These are phyloP conservation scores for Lepidocyrtoides sp. DNA, from an alignment of 2,888 invertebrate genomes.

Conservation along the genomic window DNA sequence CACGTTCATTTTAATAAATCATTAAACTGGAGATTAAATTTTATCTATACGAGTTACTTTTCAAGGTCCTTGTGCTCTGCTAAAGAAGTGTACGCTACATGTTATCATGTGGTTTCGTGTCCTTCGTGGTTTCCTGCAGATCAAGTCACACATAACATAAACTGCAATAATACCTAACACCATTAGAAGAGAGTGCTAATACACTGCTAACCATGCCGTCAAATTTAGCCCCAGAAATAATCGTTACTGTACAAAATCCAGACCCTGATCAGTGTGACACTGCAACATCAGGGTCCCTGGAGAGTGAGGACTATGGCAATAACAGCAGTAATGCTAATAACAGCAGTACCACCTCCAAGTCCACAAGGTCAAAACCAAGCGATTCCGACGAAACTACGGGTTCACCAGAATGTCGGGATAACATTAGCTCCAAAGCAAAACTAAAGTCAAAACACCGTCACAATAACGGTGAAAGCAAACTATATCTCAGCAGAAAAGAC, in stretches of 20 bases:
- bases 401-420: not conserved
- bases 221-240: conserved; percentile 73
- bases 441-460: conserved; percentile 24
- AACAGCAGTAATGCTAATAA: not conserved
- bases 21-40: not conserved
- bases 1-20: not conserved
- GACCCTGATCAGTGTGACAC: conserved; percentile 67
- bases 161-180: not conserved
- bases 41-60: not conserved
- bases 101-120: not conserved
- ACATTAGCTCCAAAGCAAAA: not conserved
- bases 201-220: conserved; percentile 69
- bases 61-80: not conserved
- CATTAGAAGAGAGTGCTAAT: not conserved
- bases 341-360: not conserved
- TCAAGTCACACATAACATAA: not conserved
- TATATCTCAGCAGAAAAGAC: conserved; percentile 30
- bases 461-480: not conserved
- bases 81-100: too few relatives aligned
- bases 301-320: conserved; percentile 50
- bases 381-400: not conserved
- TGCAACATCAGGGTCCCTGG: conserved; percentile 57
- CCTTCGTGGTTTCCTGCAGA: not conserved
- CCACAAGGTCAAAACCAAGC: conserved; percentile 4
- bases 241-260: conserved; percentile 72